Conservation (phyloP, 2,888 invertebrate genomes). For the Orthosia gracilis region DNA sequence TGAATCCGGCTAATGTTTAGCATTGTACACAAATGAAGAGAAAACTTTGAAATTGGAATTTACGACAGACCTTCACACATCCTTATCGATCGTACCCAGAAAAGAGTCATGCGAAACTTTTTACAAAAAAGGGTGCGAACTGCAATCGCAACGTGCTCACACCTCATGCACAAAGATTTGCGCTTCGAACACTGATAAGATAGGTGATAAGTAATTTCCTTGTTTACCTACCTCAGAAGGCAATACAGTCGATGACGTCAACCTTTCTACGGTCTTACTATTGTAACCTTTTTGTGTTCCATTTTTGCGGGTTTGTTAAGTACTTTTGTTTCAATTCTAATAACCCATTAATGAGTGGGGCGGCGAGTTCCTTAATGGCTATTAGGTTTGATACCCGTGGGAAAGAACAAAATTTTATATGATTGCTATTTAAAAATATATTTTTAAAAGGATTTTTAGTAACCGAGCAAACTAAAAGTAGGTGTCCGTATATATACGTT, state of each 20-base stretch:
- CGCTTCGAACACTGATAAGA: conserved; percentile 73
- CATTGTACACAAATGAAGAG: conserved; percentile 16
- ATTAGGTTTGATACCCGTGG: conserved; percentile 24
- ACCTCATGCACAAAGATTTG: conserved; percentile 74
- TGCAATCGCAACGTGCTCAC: conserved; percentile 72
- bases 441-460: no score
- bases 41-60: conserved; percentile 58
- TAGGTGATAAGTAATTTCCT: conserved; percentile 66
- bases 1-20: background rate
- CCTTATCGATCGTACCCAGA: conserved; percentile 82
- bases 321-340: conserved; percentile 48
- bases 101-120: conserved; percentile 75
- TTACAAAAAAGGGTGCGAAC: conserved; percentile 80
- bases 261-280: conserved; percentile 43
- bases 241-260: conserved; percentile 62
- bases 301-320: conserved; percentile 23
- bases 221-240: conserved; percentile 49
- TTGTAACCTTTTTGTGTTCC: conserved; percentile 38
- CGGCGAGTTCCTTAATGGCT: conserved; percentile 20
- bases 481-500: no score
- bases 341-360: conserved; percentile 52
- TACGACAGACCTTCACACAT: conserved; percentile 76
- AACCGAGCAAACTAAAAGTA: no score
- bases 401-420: no score
- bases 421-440: no score